phyloP scores from a whole-genome alignment of 1,140 invertebrate species.

The Nasonia longicornis region DNA sequence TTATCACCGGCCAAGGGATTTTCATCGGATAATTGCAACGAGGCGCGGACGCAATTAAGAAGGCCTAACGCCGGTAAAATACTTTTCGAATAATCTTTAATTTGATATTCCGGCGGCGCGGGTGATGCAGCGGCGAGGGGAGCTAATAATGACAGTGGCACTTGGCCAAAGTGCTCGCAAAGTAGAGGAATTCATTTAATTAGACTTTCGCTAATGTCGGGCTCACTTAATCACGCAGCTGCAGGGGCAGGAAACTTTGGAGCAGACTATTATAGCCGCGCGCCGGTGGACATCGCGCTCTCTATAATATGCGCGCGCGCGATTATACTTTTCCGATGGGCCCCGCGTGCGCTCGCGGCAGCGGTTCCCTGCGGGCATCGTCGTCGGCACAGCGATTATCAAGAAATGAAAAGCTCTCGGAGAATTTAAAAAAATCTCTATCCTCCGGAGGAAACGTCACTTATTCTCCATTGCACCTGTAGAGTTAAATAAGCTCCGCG shows the following conservation, averaged over 20 bases:
- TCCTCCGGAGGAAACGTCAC: background rate
- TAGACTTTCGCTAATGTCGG: conserved; percentile 1
- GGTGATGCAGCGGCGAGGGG: too few relatives aligned
- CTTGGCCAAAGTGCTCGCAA: background rate
- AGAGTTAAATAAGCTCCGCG: background rate
- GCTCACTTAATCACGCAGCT: background rate
- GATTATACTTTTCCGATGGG: background rate
- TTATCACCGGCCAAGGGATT: too few relatives aligned
- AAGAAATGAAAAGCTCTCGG: background rate
- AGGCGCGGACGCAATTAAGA: too few relatives aligned
- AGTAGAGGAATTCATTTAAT: conserved; percentile 1
- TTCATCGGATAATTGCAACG: too few relatives aligned
- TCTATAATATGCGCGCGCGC: background rate
- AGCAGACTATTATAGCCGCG: background rate
- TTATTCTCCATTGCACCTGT: background rate
- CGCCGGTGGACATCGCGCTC: background rate
- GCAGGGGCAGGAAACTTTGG: background rate
- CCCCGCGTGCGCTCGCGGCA: too few relatives aligned
- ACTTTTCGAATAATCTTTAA: background rate
- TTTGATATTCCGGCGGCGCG: background rate
- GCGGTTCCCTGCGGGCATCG: background rate
- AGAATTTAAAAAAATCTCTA: background rate
- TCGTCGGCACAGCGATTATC: background rate
- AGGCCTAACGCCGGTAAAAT: background rate
- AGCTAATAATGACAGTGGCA: background rate